These are phyloP conservation scores for Formica exsecta DNA, from an alignment of 1,140 invertebrate species.

Conservation along the genomic window DNA sequence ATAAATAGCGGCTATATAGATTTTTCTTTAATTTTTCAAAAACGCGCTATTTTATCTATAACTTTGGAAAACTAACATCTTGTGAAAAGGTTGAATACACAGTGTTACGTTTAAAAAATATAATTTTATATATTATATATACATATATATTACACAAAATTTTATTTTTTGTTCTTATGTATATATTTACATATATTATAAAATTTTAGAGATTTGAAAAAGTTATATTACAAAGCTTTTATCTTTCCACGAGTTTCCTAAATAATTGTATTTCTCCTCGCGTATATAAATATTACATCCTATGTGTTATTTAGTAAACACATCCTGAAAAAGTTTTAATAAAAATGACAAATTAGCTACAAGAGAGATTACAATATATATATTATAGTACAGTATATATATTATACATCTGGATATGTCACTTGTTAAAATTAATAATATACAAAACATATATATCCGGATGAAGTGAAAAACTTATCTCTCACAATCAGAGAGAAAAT, in stretches of 20 bases:
- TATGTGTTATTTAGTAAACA: background rate
- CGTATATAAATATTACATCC: conserved; percentile 7
- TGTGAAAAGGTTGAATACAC: too few species aligned
- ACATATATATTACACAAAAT: background rate
- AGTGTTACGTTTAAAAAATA: too few species aligned
- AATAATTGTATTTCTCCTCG: background rate
- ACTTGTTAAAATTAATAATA: conserved; percentile 4
- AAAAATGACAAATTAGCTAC: background rate
- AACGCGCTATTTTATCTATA: too few species aligned
- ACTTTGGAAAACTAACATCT: too few species aligned
- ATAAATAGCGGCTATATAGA: background rate
- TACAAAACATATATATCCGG: background rate
- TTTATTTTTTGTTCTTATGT: background rate
- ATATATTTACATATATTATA: background rate
- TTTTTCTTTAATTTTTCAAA: too few species aligned
- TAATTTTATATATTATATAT: background rate
- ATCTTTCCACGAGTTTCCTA: background rate
- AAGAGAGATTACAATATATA: background rate
- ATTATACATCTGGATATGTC: background rate
- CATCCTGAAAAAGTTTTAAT: conserved; percentile 10
- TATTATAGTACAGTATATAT: background rate
- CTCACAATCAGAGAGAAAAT: background rate
- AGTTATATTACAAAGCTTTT: background rate
- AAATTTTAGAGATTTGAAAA: background rate
- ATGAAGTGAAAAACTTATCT: background rate